Evolutionary conservation across 64 coral and sea anemone genomes (phyloP), one percentile per base, ranked within the genome.

Genomic region (Catalaphyllia jardinei): DNA sequence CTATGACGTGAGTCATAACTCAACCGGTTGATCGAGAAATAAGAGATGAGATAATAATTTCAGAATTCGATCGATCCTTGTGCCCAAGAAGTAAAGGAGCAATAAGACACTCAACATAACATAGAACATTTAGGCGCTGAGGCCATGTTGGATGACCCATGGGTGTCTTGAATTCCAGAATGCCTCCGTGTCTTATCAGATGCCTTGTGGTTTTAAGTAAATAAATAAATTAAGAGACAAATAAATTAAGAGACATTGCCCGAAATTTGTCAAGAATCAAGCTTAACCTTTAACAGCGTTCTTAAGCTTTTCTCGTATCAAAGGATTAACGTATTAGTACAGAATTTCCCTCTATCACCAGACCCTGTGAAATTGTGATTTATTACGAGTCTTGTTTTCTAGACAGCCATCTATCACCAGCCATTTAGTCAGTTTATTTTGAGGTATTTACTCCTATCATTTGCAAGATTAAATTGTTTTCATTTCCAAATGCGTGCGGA

Each of bases 381-480:
- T 49, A 77, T 77, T 69, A 28, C 22, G 2, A 25, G 65, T 69
- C 65, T 28, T 69, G 65, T 69, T 69, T 69, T n/a, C 25, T n/a
- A 7, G 65, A 69, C 65, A 69, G 65, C 65, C 15, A 77, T 57
- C 76, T 16, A 79, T 79, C 76, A 79, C 50, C 76, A 79, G 76
- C 46, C 76, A 79, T 52, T 79, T 79, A 27, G 46, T 57, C 76
- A 79, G 76, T 79, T 79, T 55, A 79, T 79, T 27, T 79, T 55
- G 16, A 79, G 20, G 22, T n/a, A 77, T 79, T 27, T 55, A 22
- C 35, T 10, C 74, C 19, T 49, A 22, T 77, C 10, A 69, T 69
- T 69, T 24, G 22, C 74, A 77, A 77, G 74, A 77, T 77, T 77
- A 77, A 77, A 77, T 77, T 77, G 74, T 77, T 77, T 77, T 77